Conservation (phyloP, 2,888 invertebrate species). For the Cosmorhoe ocellata region DNA sequence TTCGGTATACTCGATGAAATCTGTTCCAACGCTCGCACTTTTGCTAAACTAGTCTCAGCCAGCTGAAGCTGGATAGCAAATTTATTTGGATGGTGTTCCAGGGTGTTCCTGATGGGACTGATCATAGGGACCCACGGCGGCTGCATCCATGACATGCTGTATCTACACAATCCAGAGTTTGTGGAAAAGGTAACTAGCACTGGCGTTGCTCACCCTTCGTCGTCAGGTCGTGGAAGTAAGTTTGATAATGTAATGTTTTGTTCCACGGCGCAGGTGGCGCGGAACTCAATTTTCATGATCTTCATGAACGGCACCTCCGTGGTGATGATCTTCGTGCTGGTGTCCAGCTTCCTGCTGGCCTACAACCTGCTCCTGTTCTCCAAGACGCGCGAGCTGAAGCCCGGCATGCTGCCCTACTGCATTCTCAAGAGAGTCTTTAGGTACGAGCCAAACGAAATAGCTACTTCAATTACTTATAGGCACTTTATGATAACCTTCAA, state of each 20-base stretch:
- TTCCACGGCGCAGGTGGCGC: constrained; percentile 40
- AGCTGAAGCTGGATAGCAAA: background rate
- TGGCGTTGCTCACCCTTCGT: no score
- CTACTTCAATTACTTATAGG: background rate
- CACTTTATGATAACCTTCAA: no score
- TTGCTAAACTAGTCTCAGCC: no score
- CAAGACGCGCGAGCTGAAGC: constrained; percentile 38
- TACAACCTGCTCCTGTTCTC: constrained; percentile 54
- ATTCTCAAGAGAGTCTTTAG: constrained; percentile 47
- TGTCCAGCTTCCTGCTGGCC: constrained; percentile 62
- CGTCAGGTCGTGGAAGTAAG: no score
- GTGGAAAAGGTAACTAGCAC: constrained; percentile 52
- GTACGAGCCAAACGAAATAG: constrained; percentile 23
- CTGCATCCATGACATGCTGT: constrained; percentile 52
- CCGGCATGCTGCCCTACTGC: constrained; percentile 46
- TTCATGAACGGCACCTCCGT: constrained; percentile 60
- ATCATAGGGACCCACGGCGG: constrained; percentile 54
- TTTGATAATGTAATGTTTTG: no score
- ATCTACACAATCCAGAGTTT: constrained; percentile 52
- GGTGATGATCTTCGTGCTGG: constrained; percentile 57
- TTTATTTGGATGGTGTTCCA: constrained; percentile 33
- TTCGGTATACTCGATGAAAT: no score
- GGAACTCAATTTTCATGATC: constrained; percentile 49
- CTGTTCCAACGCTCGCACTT: no score
- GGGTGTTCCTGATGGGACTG: constrained; percentile 51